Evolutionary conservation across 2,888 invertebrate genomes (phyloP), one percentile per base, ranked within the genome.

Genomic region (Eupsilia transversa): DNA sequence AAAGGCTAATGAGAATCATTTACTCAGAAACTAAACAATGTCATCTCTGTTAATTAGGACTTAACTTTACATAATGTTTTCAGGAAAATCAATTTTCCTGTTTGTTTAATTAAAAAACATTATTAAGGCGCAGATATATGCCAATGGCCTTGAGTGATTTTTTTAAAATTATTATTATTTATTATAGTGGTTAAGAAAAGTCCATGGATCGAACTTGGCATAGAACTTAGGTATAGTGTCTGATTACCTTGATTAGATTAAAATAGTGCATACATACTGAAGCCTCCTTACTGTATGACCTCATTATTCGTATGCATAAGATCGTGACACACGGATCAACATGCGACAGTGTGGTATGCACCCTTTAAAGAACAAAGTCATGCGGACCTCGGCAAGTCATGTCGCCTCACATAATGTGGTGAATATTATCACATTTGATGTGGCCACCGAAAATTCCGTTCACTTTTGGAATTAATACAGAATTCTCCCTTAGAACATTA

Each of bases 261-360:
- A 0, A 46, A 30, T 76, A 17, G 14, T 46, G 41, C 56, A 57
- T 30, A 27, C 6, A 38, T 41, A 41, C 23, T 49, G 5, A 57
- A 75, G 46, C 54, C 38, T 74, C 49, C 38, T 41, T 7, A 52
- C 30, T 33, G 2, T 14, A 6, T 81, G 76, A 81, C 82, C 82
- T 75, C 76, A 81, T 76, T 56, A 23, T 41, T 61, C 38, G 41
- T n/a, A 35, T 43, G 80, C 80, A 38, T n/a, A 41, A 79, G 56
- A 82, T 77, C 76, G 82, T 82, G 77, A 63, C 76, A 75, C 63
- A 35, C 49, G 77, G n/a, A 35, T 57, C 77, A 49, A 35, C 20
- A 75, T 56, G n/a, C n/a, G 54, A 41, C 82, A 52, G 63, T 17
- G 30, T 49, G 57, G 52, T 63, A 82, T 77, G 59, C 59, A 82